Base-by-base conservation (phyloP, 2,888 invertebrate genomes). In the Orthosia gracilis region DNA sequence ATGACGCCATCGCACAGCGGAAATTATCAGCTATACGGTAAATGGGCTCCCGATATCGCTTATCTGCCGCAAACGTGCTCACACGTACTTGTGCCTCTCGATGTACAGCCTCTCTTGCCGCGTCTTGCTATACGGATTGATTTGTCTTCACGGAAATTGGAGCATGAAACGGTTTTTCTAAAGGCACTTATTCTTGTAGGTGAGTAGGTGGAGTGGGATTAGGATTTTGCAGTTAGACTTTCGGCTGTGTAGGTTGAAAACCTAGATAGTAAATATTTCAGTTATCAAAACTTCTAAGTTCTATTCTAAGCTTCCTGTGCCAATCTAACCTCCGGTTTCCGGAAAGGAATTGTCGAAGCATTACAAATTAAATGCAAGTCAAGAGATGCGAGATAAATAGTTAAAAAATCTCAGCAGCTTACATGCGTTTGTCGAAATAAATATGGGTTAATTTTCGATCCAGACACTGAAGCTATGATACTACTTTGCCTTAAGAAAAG, bases 21-120 rank as follows among this genome's bases (percentile, higher is more conserved):
- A 94, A 94, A 94, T 94, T 94, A 94, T 94, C 92, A 93, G 92
- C 93, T 93, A 90, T 90, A 90, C 91, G 91, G 91, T 92, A 92
- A 94, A 93, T 91, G 93, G 89, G 86, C 89, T 89, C 84, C 89
- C 89, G 94, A 94, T 94, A 93, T 87, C 92, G 89, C 92, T 94
- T 94, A 94, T 93, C 94, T 91, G 54, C 80, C 90, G 86, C 92
- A 90, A 90, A 89, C 88, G 85, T 80, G 80, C 84, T 85, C 88
- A 85, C 88, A 89, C 86, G 73, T 73, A 61, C 84, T 80, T 77
- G 67, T 58, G 66, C 68, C 45, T 31, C 72, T 59, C 73, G 67
- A 84, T 73, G 79, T 73, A 72, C 73, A 69, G 67, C 62, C 52
- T 18, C 13, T 17, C 50, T 55, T 57, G 74, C 75, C 13, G 26